phyloP scores from a whole-genome alignment of 2,888 invertebrate species.

The Stictocephala bisonia region DNA sequence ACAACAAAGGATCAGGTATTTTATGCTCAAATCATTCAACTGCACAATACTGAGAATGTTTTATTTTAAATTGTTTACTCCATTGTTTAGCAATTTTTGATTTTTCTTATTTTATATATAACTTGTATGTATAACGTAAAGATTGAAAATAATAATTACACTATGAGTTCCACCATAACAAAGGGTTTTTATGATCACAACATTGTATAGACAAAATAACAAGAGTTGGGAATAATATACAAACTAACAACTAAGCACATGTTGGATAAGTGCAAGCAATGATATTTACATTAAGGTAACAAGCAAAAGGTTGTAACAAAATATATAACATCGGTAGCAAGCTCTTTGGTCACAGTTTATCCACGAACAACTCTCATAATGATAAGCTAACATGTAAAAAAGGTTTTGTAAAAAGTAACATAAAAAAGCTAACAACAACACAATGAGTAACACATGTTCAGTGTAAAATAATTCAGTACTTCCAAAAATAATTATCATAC shows the following conservation, averaged over 20 bases:
- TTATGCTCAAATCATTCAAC: too few relatives aligned
- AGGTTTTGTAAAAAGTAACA: slow-evolving; percentile 35
- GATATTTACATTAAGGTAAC: slow-evolving; percentile 40
- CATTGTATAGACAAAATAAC: slow-evolving; percentile 42
- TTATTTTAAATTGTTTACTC: slow-evolving; percentile 38
- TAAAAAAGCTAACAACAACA: slow-evolving; percentile 23
- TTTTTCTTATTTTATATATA: slow-evolving; percentile 22
- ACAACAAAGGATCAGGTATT: too few relatives aligned
- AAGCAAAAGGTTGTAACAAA: slow-evolving; percentile 37
- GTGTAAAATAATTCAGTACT: slow-evolving; percentile 25
- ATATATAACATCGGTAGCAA: slow-evolving; percentile 40
- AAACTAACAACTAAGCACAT: slow-evolving; percentile 42
- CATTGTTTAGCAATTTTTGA: slow-evolving; percentile 36
- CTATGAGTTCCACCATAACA: slow-evolving; percentile 36
- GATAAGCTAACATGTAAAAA: slow-evolving; percentile 36
- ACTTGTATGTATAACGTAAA: slow-evolving; percentile 26
- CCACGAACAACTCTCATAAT: slow-evolving; percentile 33
- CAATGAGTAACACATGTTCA: slow-evolving; percentile 19
- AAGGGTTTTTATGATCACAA: slow-evolving; percentile 24
- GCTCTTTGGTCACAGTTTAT: slow-evolving; percentile 39
- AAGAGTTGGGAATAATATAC: slow-evolving; percentile 35
- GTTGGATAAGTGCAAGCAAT: slow-evolving; percentile 34
- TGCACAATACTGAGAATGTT: slow-evolving; percentile 31
- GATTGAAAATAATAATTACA: slow-evolving; percentile 36
- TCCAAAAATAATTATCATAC: slow-evolving; percentile 40